Base-by-base conservation (phyloP, 2,888 invertebrate genomes). In the Drosophila neonasuta region DNA sequence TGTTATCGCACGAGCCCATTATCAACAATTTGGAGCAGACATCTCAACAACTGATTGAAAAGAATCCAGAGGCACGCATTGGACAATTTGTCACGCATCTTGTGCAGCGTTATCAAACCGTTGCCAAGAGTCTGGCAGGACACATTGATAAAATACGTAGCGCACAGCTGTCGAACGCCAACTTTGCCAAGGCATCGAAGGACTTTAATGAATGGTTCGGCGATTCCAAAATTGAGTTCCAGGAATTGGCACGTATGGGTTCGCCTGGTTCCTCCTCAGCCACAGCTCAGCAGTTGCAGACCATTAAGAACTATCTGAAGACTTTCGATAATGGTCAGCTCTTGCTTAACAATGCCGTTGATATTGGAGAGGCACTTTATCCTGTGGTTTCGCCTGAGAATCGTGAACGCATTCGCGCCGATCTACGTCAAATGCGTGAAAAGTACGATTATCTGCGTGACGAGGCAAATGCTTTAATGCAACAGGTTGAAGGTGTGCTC, bases 361-460 rank as follows among this genome's bases (percentile, higher is more conserved):
- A 96, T 89, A 94, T 95, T 58, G 98, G 98, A 0, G 98, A 99
- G 91, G 94, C 95, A 5, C 91, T 99, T 9, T 97, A 97, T 86
- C 94, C 96, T 10, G 95, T 96, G 44, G 95, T 98, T 8, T 96
- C 95, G 0, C 95, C 96, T 1, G 96, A 97, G 85, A 96, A 97
- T 65, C 93, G 98, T 52, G 98, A 98, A 88, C 92, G 93, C 52
- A 95, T 98, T 54, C 93, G 98, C 72, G 93, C 94, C 50, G 97
- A 98, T 88, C 90, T 98, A 15, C 93, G 97, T 86, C 92, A 94
- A 68, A 92, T 98, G 57, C 93, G 98, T 72, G 95, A 96, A 84
- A 94, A 94, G 71, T 96, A 96, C 86, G 98, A 98, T 90, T 93
- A 95, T 51, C 93, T 97, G 48, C 94, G 96, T 5, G 97, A 96